Conservation (phyloP, 2,113 vertebrate genomes). For the Lanius ludovicianus region DNA sequence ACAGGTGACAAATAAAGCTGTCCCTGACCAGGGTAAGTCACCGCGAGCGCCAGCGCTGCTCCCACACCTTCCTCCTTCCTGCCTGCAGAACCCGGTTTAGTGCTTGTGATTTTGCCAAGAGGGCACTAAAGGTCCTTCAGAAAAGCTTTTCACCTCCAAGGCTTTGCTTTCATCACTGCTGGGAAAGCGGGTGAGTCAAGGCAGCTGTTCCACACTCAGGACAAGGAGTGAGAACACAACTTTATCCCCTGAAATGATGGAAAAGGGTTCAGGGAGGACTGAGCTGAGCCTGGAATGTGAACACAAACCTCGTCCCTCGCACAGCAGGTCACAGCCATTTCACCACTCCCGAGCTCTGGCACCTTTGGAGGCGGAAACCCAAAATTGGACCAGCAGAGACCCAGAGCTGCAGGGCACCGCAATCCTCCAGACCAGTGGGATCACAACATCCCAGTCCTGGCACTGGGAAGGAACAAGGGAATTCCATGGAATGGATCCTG, state of each 20-base stretch:
- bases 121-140: background rate
- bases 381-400: rapidly evolving
- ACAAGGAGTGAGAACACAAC: rapidly evolving
- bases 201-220: rapidly evolving
- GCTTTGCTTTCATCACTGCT: background rate
- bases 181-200: rapidly evolving
- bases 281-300: rapidly evolving
- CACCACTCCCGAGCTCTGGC: rapidly evolving
- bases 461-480: rapidly evolving
- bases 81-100: rapidly evolving
- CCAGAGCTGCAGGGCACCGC: background rate
- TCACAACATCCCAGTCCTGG: background rate
- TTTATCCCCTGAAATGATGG: rapidly evolving
- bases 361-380: background rate
- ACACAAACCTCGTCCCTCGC: background rate
- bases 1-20: background rate
- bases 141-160: background rate
- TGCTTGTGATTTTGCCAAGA: background rate
- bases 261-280: background rate
- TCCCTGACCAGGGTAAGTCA: rapidly evolving
- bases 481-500: rapidly evolving
- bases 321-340: rapidly evolving
- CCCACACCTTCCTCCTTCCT: background rate
- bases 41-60: rapidly evolving
- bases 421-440: rapidly evolving